phyloP scores from a whole-genome alignment of 2,113 vertebrate genomes.

The Gopherus flavomarginatus region DNA sequence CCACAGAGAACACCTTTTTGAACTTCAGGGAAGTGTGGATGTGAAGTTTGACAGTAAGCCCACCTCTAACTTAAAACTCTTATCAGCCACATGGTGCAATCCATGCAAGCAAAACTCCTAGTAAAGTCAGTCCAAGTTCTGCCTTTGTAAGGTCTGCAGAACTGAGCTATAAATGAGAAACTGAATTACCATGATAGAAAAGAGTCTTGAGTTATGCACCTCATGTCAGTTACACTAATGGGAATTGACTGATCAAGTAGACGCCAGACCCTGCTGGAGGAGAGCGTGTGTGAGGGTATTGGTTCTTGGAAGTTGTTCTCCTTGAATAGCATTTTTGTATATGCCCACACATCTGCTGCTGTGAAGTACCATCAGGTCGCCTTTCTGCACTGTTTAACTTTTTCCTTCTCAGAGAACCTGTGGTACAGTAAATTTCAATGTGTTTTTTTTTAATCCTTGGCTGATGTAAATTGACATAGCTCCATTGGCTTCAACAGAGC shows the following conservation, averaged over 20 bases:
- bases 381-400: neutral
- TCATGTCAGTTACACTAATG: neutral
- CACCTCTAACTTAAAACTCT: neutral
- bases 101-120: neutral
- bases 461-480: neutral
- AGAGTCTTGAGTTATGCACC: neutral
- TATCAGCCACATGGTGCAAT: neutral
- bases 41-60: neutral
- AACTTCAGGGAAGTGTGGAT: neutral
- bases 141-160: neutral
- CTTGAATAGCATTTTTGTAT: neutral
- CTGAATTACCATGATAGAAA: neutral
- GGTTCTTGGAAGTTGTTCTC: neutral
- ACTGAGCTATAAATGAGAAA: neutral
- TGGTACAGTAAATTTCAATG: neutral
- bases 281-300: neutral
- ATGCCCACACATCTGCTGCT: neutral
- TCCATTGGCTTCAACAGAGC: neutral
- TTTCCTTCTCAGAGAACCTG: neutral
- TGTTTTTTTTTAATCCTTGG: neutral
- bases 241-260: neutral
- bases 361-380: neutral
- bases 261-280: neutral
- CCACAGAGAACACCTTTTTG: neutral
- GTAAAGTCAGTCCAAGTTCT: neutral